phyloP scores from a whole-genome alignment of 2,797 vertebrate genomes.

The Morus bassanus region DNA sequence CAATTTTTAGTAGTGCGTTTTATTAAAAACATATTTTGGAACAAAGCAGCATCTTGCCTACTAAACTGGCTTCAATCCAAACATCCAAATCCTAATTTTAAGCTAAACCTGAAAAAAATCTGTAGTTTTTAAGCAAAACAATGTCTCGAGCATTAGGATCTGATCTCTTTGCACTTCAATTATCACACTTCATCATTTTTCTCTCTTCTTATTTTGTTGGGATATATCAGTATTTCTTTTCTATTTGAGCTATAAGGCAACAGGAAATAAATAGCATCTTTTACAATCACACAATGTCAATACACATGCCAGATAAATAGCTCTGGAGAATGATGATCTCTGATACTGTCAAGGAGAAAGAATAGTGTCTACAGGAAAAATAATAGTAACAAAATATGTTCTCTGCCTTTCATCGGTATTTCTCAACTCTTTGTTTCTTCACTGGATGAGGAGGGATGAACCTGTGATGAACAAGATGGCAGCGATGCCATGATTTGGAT shows the following conservation, averaged over 20 bases:
- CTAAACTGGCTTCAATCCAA: neutral
- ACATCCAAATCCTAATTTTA: neutral
- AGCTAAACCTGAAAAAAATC: neutral
- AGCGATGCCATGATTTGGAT: neutral
- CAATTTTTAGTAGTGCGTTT: neutral
- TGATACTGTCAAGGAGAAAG: neutral
- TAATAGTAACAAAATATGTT: neutral
- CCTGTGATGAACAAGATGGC: neutral
- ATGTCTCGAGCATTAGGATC: neutral
- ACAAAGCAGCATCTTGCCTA: neutral
- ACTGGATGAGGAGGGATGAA: neutral
- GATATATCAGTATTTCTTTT: neutral
- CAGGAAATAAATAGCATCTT: constrained; percentile 18
- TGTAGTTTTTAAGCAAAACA: neutral
- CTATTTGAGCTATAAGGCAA: neutral
- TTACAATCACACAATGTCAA: neutral
- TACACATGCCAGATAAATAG: constrained; percentile 27
- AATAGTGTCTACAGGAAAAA: neutral
- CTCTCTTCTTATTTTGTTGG: neutral
- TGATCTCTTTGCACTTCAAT: neutral
- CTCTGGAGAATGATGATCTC: constrained; percentile 20
- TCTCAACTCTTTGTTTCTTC: neutral
- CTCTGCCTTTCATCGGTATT: neutral
- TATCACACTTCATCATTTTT: neutral
- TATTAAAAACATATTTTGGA: neutral